Conservation (phyloP, 2,888 invertebrate species). For the Xestia ashworthii region DNA sequence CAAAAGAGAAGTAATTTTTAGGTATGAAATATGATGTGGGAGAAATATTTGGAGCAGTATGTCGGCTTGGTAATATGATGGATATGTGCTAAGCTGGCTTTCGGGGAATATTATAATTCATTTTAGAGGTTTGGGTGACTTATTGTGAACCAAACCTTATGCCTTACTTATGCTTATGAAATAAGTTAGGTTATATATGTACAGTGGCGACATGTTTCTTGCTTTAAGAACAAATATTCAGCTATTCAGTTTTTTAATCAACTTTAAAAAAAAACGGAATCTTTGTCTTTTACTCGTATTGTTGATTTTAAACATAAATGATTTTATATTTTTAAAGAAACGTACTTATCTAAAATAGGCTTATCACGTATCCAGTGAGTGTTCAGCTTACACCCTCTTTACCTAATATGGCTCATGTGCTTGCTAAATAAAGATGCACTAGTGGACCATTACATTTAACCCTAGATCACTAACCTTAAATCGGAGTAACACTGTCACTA, state of each 20-base stretch:
- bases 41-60: slow-evolving; percentile 28
- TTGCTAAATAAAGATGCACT: not conserved
- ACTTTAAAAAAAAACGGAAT: not conserved
- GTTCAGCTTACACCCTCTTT: not conserved
- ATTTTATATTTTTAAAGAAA: not conserved
- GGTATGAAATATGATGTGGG: slow-evolving; percentile 47
- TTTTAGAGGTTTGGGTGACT: not conserved
- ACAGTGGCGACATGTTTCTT: not conserved
- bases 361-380: not conserved
- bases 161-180: not conserved
- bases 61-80: slow-evolving; percentile 30
- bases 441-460: not conserved
- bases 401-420: not conserved
- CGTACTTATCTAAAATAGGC: no score
- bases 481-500: no score
- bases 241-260: fast-evolving
- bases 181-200: not conserved
- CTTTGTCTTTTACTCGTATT: not conserved
- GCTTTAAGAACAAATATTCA: not conserved
- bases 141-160: no score
- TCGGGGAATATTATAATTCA: slow-evolving; percentile 8
- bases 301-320: not conserved
- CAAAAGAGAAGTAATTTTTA: slow-evolving; percentile 34
- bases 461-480: no score
- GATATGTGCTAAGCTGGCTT: slow-evolving; percentile 35